Evolutionary conservation across 2,113 vertebrate species (phyloP).

Genomic region (Cinclus mexicanus): DNA sequence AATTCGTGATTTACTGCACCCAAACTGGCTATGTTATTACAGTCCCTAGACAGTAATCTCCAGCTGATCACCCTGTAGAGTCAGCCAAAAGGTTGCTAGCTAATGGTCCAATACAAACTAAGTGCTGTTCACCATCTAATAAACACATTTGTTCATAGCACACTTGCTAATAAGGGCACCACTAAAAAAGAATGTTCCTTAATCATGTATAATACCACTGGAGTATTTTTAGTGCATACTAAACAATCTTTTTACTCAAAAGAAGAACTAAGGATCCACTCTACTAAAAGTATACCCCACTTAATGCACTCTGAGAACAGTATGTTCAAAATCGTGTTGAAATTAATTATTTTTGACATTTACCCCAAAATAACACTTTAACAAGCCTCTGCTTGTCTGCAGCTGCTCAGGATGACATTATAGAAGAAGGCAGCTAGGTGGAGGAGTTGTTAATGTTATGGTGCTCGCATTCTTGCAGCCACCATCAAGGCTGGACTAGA

Average conservation of each 20-base stretch:
- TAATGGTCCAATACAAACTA: neutral
- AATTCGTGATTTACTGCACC: conserved; percentile 1
- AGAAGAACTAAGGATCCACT: neutral
- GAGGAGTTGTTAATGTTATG: conserved; percentile 1
- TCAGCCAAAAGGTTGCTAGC: neutral
- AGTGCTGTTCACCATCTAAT: neutral
- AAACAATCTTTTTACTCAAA: conserved; percentile 3
- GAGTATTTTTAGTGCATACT: conserved; percentile 38
- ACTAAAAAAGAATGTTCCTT: conserved; percentile 36
- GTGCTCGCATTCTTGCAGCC: neutral
- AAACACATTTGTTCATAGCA: conserved; percentile 31
- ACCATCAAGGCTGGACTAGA: neutral
- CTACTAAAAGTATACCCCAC: neutral
- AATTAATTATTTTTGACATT: conserved; percentile 40
- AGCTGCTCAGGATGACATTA: neutral
- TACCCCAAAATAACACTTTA: neutral
- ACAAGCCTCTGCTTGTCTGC: neutral
- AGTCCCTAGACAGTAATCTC: neutral
- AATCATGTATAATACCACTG: neutral
- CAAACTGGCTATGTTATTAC: neutral
- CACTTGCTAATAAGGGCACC: neutral
- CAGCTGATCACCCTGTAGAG: neutral
- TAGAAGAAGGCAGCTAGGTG: conserved; percentile 36
- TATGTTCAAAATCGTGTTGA: conserved; percentile 6
- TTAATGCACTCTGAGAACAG: neutral